Conservation (phyloP, 2,113 vertebrate genomes). For the Gracilinanus agilis region DNA sequence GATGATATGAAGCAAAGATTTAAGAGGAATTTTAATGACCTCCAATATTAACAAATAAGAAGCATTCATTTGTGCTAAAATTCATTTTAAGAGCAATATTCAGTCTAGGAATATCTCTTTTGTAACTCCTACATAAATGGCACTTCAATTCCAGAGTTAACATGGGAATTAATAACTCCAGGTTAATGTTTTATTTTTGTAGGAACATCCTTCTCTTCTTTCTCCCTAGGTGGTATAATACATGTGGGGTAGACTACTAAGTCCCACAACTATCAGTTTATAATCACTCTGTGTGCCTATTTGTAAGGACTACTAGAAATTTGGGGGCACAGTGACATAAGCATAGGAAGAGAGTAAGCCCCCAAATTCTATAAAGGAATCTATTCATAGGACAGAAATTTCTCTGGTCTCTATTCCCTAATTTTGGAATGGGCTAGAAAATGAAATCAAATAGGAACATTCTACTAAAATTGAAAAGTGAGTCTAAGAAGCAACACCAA, state of each 20-base stretch:
- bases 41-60: background rate
- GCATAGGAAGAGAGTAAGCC: background rate
- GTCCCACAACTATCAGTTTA: background rate
- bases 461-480: background rate
- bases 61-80: background rate
- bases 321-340: background rate
- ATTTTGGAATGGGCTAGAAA: background rate
- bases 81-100: background rate
- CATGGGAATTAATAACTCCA: background rate
- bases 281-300: background rate
- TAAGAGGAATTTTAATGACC: background rate
- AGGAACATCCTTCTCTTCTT: background rate
- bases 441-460: background rate
- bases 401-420: background rate
- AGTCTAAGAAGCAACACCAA: accelerated
- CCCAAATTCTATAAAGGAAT: background rate
- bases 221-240: background rate
- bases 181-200: background rate
- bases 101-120: background rate
- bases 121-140: background rate
- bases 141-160: background rate
- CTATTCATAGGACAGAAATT: background rate
- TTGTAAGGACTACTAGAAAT: background rate
- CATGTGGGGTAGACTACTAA: background rate
- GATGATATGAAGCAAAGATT: background rate